Conservation (phyloP, 1,140 invertebrate species). For the Hycleus phaleratus region DNA sequence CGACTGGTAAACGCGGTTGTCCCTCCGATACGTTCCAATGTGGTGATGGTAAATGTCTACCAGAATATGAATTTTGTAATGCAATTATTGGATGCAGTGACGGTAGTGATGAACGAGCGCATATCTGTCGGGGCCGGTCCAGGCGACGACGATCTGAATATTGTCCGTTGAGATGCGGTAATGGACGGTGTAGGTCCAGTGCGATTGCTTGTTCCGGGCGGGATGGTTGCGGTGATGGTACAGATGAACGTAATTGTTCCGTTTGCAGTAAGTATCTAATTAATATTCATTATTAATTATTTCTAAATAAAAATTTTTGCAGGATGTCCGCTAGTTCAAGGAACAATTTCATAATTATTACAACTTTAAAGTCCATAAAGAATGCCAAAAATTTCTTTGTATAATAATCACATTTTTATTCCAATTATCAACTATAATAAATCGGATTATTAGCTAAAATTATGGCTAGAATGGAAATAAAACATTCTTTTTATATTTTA, state of each 20-base stretch:
- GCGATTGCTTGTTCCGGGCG: slow-evolving; percentile 79
- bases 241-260: slow-evolving; percentile 73
- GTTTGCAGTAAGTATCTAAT: slow-evolving; percentile 71
- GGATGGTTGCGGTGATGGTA: slow-evolving; percentile 84
- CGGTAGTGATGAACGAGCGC: slow-evolving; percentile 73
- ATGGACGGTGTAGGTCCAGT: slow-evolving; percentile 77
- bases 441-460: too few relatives aligned
- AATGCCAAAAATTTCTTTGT: slow-evolving; percentile 34
- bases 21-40: slow-evolving; percentile 76
- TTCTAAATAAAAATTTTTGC: slow-evolving; percentile 33
- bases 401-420: neutral
- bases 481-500: neutral
- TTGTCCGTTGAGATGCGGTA: slow-evolving; percentile 75
- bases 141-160: slow-evolving; percentile 36
- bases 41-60: slow-evolving; percentile 73
- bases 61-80: slow-evolving; percentile 86
- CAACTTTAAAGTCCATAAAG: slow-evolving; percentile 10
- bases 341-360: slow-evolving; percentile 29
- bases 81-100: slow-evolving; percentile 77
- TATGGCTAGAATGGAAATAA: too few relatives aligned
- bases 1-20: slow-evolving; percentile 44
- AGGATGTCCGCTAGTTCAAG: slow-evolving; percentile 49
- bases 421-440: too few relatives aligned
- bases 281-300: neutral
- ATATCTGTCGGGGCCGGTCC: slow-evolving; percentile 51